Base-by-base conservation (phyloP, 2,888 invertebrate species). In the Eurytoma californica region DNA sequence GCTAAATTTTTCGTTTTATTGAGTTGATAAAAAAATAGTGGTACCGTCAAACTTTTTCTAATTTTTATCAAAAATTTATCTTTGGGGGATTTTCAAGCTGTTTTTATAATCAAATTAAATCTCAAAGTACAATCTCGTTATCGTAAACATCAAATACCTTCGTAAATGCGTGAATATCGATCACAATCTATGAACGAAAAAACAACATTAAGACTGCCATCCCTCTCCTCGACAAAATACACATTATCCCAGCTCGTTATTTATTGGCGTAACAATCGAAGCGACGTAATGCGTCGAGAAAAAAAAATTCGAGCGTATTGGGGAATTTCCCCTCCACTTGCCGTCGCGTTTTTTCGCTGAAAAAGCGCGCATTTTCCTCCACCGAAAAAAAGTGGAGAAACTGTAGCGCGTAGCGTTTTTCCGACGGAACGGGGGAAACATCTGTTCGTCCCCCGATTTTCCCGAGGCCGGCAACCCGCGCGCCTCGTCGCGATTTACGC, bases 251-350 rank as follows among this genome's bases (percentile, higher is more conserved):
- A 16, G 39, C 51, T 39, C 53, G 76, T 76, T 76, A 76, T 76
- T 76, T 76, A 76, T 76, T 63, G 76, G 63, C 76, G 55, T 55
- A 63, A 24, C 61, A 55, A 57, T 47, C 49, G 47, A 61, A 16
- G 28, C 47, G 9, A 1, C 57, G 16, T 28, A 16, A 30, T 14
- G 24, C 57, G 39, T 24, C 16, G 20, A 53, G 20, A 30, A 18
- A 30, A 55, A 67, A 58, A 51, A 53, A 13, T 7, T 24, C 9
- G 49, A 3, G 57, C 28, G 65, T 9, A 24, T 39, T 30, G 61
- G 58, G 20, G 16, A 53, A 47, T 20, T n/a, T 18, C 61, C 75
- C 74, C 39, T 7, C 74, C 74, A 74, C 74, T 74, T 74, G 58
- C 60, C 51, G 24, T 24, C 7, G 3, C n/a, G 53, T 72, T 72